Evolutionary conservation across 2,888 invertebrate species (phyloP), one percentile per base, ranked within the genome.

Genomic region (Bugulina stolonifera): DNA sequence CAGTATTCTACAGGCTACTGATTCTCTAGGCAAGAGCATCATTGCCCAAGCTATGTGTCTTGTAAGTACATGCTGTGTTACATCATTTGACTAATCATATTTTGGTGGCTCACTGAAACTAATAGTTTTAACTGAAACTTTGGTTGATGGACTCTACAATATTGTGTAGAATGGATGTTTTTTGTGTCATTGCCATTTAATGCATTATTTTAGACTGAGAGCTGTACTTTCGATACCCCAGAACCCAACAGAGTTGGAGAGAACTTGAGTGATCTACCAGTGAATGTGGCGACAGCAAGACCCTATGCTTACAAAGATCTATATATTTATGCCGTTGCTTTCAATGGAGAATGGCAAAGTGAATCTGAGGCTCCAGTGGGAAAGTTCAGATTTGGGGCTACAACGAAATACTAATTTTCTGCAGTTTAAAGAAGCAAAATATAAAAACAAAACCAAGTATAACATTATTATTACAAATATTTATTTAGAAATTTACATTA

Each of bases 251-350:
- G 43, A 43, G 64, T 64, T 25, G 64, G 64, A 64, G 64, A 34
- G 3, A 64, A 64, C 64, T 25, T 14, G 29, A 22, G n/a, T 32
- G 64, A 64, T 27, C 64, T 64, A 2, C 64, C 64, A 64, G 64
- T 64, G 3, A 64, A 64, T 34, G 32, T 25, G 14, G 64, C 64
- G 29, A 27, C 22, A 32, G 32, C 64, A 5, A 64, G 32, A 64
- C 32, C 64, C 32, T 27, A 34, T n/a, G 32, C 3, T 10, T 64
- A 64, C 64, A 64, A 2, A 25, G 64, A 64, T 27, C 32, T 64
- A n/a, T 64, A 64, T n/a, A 32, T 64, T 27, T 64, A 64, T 64
- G 64, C 64, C 27, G 64, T 64, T 10, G 64, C 64, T 5, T 64
- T 25, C 64, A 32, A 64, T 27, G 64, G 64, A 2, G 64, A 29